Base-by-base conservation (phyloP, 2,888 invertebrate species). In the Ctenicera cuprea region DNA sequence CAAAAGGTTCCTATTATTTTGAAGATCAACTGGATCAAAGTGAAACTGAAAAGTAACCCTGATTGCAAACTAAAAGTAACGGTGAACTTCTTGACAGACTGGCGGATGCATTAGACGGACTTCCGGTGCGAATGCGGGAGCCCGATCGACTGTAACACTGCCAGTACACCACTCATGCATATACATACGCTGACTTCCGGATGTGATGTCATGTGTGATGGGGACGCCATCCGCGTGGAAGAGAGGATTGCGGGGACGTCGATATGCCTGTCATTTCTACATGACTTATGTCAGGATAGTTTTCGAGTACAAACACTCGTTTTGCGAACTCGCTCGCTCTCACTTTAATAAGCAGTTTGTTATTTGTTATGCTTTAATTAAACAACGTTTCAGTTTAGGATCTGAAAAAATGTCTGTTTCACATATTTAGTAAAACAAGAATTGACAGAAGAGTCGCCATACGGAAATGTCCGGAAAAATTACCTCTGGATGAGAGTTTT, bases 51-150 rank as follows among this genome's bases (percentile, higher is more conserved):
- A 41, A 41, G 14, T 38, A 16, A 43, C 18, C 20, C 20, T 41
- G 33, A 71, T 45, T 68, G 68, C 52, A 63, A 68, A 73, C 54
- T 68, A 45, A 62, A 41, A 38, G 57, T 38, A 59, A 18, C 57
- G 12, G 20, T 22, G 73, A 73, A 77, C 75, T 80, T 78, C 80
- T 80, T 80, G 79, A 78, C 78, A 75, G 77, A 73, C 78, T 73
- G 75, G 85, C 89, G 89, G 89, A 90, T 89, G 89, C 89, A 89
- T 89, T 90, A 89, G 89, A 89, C 89, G 89, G 88, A 89, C 90
- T 89, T 90, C 90, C 90, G 89, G 89, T 83, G 79, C 80, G 81
- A 83, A 83, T 83, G 82, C 82, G 82, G 80, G 76, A 81, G 84
- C 83, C 85, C 85, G 85, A 87, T 86, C 85, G 86, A 85, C 86